Evolutionary conservation across 2,888 invertebrate species (phyloP), one percentile per base, ranked within the genome.

Genomic region (Leucophenga montana): DNA sequence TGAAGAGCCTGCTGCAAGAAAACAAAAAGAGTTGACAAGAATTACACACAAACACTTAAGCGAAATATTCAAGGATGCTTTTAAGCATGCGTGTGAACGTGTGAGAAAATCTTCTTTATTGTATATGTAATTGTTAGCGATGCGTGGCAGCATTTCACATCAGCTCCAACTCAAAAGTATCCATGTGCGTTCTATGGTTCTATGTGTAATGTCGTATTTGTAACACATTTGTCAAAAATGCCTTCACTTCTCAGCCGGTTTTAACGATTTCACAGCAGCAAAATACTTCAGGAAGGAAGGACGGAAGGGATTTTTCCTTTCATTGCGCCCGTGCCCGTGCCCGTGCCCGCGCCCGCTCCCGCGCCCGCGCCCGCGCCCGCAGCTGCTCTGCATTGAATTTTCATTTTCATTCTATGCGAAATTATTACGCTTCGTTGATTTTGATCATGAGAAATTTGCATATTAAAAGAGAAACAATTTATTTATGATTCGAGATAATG

Each of bases 271-370:
- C n/a, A n/a, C n/a, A n/a, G n/a, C n/a, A n/a, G n/a, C n/a, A n/a
- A n/a, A n/a, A 44, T 4, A 20, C 11, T 39, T 9, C 39, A 46
- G 62, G 46, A 62, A 62, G 62, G 46, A 46, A 46, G 16, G 20
- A n/a, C n/a, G n/a, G n/a, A n/a, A n/a, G n/a, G n/a, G 44, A 62
- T 62, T 62, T 62, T 62, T 14, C 62, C 16, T 39, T 59, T 59
- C 13, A 33, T 8, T n/a, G 33, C 59, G n/a, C 59, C 14, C 56
- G n/a, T n/a, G n/a, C n/a, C n/a, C n/a, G n/a, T n/a, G n/a, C n/a
- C n/a, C n/a, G n/a, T n/a, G n/a, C n/a, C n/a, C n/a, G n/a, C n/a
- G n/a, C n/a, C n/a, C n/a, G n/a, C n/a, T n/a, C n/a, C n/a, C n/a
- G n/a, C n/a, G n/a, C n/a, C n/a, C n/a, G n/a, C 18, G 53, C 18